Evolutionary conservation across 2,888 invertebrate genomes (phyloP).

Genomic region (Protula sp.): DNA sequence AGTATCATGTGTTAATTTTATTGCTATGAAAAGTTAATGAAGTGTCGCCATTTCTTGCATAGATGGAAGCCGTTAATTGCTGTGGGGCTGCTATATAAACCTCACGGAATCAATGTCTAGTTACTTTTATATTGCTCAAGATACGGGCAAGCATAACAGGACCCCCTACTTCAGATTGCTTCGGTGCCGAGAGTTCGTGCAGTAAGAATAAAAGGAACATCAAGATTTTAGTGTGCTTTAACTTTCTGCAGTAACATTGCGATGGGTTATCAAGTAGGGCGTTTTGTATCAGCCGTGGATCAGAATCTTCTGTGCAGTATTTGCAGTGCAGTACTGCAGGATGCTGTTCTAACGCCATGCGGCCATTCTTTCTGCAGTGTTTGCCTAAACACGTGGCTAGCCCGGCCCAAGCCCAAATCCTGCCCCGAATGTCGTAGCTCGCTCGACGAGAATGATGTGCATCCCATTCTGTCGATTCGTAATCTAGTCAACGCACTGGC

Average conservation of each 20-base stretch:
- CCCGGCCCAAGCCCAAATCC: constrained; percentile 28
- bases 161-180: no score
- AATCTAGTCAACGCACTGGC: constrained; percentile 42
- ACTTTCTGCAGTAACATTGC: not conserved
- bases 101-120: no score
- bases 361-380: constrained; percentile 44
- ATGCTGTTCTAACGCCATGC: constrained; percentile 46
- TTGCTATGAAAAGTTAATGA: no score
- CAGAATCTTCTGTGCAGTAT: constrained; percentile 47
- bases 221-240: no score
- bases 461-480: constrained; percentile 40
- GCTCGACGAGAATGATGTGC: constrained; percentile 18
- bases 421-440: constrained; percentile 46
- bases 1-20: no score
- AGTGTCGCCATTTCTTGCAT: no score
- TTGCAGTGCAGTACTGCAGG: constrained; percentile 43
- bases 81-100: no score
- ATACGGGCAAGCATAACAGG: no score
- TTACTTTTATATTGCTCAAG: no score
- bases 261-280: constrained; percentile 39
- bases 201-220: no score
- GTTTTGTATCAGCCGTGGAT: constrained; percentile 38
- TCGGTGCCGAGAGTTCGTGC: no score
- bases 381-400: constrained; percentile 45
- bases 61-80: no score